These are phyloP conservation scores for Apoderus coryli DNA, from an alignment of 2,888 invertebrate genomes.

Conservation along the genomic window DNA sequence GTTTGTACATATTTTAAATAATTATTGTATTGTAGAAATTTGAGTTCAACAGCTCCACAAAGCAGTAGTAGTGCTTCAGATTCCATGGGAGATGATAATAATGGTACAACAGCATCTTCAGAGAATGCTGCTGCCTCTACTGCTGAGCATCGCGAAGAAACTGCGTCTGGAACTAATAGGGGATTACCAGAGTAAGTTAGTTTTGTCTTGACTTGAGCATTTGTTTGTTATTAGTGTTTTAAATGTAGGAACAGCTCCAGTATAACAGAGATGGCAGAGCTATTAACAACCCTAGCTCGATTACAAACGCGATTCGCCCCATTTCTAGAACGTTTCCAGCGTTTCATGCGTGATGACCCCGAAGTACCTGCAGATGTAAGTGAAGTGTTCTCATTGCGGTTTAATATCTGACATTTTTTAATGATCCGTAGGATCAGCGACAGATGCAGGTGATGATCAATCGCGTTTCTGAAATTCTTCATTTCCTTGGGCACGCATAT, in stretches of 20 bases:
- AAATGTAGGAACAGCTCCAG: conserved; percentile 27
- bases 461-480: conserved; percentile 65
- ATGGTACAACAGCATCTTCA: no score
- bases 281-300: conserved; percentile 38
- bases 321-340: conserved; percentile 46
- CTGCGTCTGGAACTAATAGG: no score
- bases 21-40: conserved; percentile 1
- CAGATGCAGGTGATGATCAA: conserved; percentile 54
- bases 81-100: no score
- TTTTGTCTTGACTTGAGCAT: no score
- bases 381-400: conserved; percentile 5
- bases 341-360: conserved; percentile 46
- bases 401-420: not conserved
- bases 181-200: not conserved
- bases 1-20: not conserved
- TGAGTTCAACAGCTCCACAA: no score
- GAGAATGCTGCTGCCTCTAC: no score
- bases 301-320: conserved; percentile 48
- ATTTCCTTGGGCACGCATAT: conserved; percentile 75
- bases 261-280: conserved; percentile 39
- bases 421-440: conserved; percentile 30
- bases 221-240: not conserved
- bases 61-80: no score
- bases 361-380: conserved; percentile 27
- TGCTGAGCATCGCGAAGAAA: no score